Conservation (phyloP, 1,140 invertebrate species). For the Diploscapter pachys region DNA sequence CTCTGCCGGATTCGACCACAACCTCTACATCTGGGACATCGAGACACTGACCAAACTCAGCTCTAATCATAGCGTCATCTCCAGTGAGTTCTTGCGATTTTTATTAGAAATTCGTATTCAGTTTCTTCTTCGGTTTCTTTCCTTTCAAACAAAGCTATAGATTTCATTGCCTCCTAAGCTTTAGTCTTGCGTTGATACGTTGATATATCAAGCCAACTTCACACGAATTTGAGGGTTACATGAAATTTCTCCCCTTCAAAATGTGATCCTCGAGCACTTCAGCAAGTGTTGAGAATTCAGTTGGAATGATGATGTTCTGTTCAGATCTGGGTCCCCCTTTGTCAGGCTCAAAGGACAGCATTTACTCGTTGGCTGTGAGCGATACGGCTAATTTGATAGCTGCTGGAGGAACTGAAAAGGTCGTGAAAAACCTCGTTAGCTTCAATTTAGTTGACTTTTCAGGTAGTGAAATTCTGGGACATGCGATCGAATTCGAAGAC, state of each 20-base stretch:
- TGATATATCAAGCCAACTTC: no score
- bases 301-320: no score
- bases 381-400: slow-evolving; percentile 92
- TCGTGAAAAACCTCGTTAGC: slow-evolving; percentile 71
- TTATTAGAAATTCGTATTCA: background rate
- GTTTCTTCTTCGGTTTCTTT: slow-evolving; percentile 8
- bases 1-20: slow-evolving; percentile 90
- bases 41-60: slow-evolving; percentile 91
- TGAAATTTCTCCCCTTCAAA: no score
- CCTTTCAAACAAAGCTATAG: background rate
- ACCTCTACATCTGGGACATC: slow-evolving; percentile 98
- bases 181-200: no score
- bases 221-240: no score
- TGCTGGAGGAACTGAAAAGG: slow-evolving; percentile 70
- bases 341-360: slow-evolving; percentile 93
- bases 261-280: no score
- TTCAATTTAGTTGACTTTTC: no score
- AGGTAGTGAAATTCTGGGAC: slow-evolving; percentile 71
- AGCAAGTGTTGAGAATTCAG: slow-evolving; percentile 56
- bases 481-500: slow-evolving; percentile 86
- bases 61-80: slow-evolving; percentile 96
- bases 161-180: no score
- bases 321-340: slow-evolving; percentile 71
- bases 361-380: slow-evolving; percentile 98
- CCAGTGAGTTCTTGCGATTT: slow-evolving; percentile 67